Conservation (phyloP, 2,113 vertebrate species). For the Gnathonemus echidnorhynchus region DNA sequence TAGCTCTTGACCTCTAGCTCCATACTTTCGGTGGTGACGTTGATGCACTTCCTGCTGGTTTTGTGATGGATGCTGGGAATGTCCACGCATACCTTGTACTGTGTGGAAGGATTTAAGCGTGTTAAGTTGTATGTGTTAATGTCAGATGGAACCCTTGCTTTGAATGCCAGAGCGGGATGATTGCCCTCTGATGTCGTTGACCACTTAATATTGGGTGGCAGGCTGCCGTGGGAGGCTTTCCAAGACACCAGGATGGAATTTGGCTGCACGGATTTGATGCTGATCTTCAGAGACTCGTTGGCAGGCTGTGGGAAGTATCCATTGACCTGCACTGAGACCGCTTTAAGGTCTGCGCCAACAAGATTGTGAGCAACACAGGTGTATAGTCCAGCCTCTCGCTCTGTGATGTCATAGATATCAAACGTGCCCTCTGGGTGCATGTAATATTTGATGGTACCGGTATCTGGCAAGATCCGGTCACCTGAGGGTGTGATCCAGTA, state of each 20-base stretch:
- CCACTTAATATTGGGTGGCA: constrained; percentile 87
- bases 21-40: constrained; percentile 81
- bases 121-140: constrained; percentile 86
- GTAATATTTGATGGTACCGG: constrained; percentile 75
- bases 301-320: constrained; percentile 72
- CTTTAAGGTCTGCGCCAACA: constrained; percentile 91
- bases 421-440: constrained; percentile 91
- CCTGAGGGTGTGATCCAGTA: constrained; percentile 94
- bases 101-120: constrained; percentile 79
- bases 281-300: constrained; percentile 70
- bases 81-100: constrained; percentile 89
- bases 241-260: constrained; percentile 85
- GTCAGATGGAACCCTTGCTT: constrained; percentile 81
- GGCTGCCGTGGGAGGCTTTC: constrained; percentile 75
- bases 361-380: constrained; percentile 94
- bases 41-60: constrained; percentile 78
- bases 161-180: constrained; percentile 66
- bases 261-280: constrained; percentile 69
- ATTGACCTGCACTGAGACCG: constrained; percentile 83
- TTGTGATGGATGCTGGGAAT: constrained; percentile 74
- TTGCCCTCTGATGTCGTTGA: constrained; percentile 64
- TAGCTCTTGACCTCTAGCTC: constrained; percentile 50
- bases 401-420: constrained; percentile 78
- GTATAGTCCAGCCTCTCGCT: constrained; percentile 83
- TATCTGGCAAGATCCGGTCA: constrained; percentile 76